Conservation (phyloP, 1,140 invertebrate species). For the Catajapyx aquilonaris region DNA sequence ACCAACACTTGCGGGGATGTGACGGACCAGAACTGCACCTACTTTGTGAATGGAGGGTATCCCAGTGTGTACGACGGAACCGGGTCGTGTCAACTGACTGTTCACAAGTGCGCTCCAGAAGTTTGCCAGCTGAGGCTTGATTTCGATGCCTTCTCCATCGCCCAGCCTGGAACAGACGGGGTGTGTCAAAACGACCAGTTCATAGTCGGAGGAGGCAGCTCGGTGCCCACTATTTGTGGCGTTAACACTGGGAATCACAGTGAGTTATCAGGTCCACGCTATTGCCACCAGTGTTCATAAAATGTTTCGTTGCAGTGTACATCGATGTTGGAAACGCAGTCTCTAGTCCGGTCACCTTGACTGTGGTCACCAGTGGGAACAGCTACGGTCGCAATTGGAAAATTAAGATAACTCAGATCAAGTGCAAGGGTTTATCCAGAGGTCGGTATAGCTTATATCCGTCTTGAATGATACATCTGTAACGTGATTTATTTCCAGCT, state of each 20-base stretch:
- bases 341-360: slow-evolving; percentile 50
- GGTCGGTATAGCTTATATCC: slow-evolving; percentile 19
- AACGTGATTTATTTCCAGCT: slow-evolving; percentile 23
- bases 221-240: slow-evolving; percentile 58
- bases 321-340: slow-evolving; percentile 50
- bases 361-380: slow-evolving; percentile 51
- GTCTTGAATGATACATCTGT: slow-evolving; percentile 7
- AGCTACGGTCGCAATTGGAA: slow-evolving; percentile 56
- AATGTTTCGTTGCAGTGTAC: slow-evolving; percentile 40
- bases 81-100: slow-evolving; percentile 58
- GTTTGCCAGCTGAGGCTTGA: slow-evolving; percentile 69
- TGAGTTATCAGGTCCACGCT: slow-evolving; percentile 31
- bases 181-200: slow-evolving; percentile 66
- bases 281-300: slow-evolving; percentile 12
- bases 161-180: slow-evolving; percentile 51
- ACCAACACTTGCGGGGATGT: slow-evolving; percentile 49
- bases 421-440: slow-evolving; percentile 45
- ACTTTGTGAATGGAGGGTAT: slow-evolving; percentile 61
- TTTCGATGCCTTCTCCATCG: slow-evolving; percentile 48
- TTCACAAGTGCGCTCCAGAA: slow-evolving; percentile 47
- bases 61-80: slow-evolving; percentile 48
- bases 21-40: slow-evolving; percentile 54
- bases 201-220: slow-evolving; percentile 57
- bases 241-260: slow-evolving; percentile 59
- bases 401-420: slow-evolving; percentile 54